A percentile compares a stretch with the other conserved stretches of the same genome.
These are phyloP conservation scores for Blastobasis lacticolella DNA, from an alignment of 2,888 invertebrate species.

Conservation along the genomic window DNA sequence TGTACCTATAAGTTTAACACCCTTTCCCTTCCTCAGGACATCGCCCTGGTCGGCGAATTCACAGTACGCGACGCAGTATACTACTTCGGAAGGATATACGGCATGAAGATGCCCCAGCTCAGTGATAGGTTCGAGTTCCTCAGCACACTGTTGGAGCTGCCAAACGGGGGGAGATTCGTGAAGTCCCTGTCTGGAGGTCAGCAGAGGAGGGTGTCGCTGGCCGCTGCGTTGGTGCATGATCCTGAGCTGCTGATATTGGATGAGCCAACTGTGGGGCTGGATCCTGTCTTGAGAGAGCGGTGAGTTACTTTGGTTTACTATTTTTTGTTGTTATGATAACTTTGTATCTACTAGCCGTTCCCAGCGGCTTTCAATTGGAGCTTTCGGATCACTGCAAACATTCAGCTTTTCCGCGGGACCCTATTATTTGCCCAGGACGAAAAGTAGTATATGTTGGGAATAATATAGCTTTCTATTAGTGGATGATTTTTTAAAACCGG, in stretches of 20 bases:
- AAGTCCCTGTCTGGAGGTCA: conserved; percentile 91
- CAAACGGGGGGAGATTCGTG: conserved; percentile 77
- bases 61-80: conserved; percentile 87
- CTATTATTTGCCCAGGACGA: too few species aligned
- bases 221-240: conserved; percentile 90
- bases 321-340: neutral
- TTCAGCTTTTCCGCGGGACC: too few species aligned
- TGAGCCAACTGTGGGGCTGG: conserved; percentile 95
- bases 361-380: too few species aligned
- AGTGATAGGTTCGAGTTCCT: conserved; percentile 80
- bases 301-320: conserved; percentile 38
- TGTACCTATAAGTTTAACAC: too few species aligned
- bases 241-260: conserved; percentile 92
- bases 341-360: too few species aligned
- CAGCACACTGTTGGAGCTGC: conserved; percentile 82
- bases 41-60: conserved; percentile 85
- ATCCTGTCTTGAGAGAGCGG: conserved; percentile 90
- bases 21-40: conserved; percentile 70
- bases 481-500: too few species aligned
- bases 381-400: too few species aligned
- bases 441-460: too few species aligned
- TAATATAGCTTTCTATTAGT: too few species aligned
- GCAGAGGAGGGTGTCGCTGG: conserved; percentile 90
- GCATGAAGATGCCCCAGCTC: conserved; percentile 78
- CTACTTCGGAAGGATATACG: conserved; percentile 91